Base-by-base conservation (phyloP, 2,888 invertebrate species). In the Ornithoptera priamus region DNA sequence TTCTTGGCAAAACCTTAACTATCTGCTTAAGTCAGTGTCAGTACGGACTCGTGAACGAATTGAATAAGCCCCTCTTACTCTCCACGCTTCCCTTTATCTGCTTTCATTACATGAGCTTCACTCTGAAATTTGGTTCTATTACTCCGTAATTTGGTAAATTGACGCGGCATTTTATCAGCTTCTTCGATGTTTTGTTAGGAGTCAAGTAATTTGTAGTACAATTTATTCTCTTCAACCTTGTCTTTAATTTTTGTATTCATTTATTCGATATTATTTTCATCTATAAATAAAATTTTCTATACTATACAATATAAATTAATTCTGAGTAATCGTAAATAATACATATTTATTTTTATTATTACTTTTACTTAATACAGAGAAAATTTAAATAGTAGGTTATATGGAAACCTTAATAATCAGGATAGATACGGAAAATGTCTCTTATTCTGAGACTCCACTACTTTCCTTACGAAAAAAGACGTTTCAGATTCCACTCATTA, bases 91-190 rank as follows among this genome's bases (percentile, higher is more conserved):
- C 82, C 84, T 88, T 89, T 87, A 88, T 88, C 86, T 87, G 82
- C 85, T 87, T 90, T 89, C 88, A 89, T 90, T 88, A 88, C 83
- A 85, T 81, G 85, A 86, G 86, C 88, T 88, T 88, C 88, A 85
- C 85, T 85, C 83, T 81, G 85, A 86, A 88, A 87, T 88, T 89
- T 82, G 84, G 86, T 88, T 89, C 88, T 88, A 89, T 90, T 89
- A 89, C 87, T 83, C 78, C 78, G 85, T 87, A 88, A 89, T 89
- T 89, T 86, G 83, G 83, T 82, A 85, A 87, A 88, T 89, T 85
- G 88, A 85, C 83, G 82, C 82, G 84, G 88, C 85, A 86, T 88
- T 89, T 87, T 87, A 83, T 87, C 84, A 86, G 89, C 86, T 89
- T 89, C 88, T 77, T 77, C 74, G 79, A 77, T 81, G 80, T 85